These are phyloP conservation scores for Polyodon spathula DNA, from an alignment of 2,113 vertebrate genomes.

Conservation along the genomic window DNA sequence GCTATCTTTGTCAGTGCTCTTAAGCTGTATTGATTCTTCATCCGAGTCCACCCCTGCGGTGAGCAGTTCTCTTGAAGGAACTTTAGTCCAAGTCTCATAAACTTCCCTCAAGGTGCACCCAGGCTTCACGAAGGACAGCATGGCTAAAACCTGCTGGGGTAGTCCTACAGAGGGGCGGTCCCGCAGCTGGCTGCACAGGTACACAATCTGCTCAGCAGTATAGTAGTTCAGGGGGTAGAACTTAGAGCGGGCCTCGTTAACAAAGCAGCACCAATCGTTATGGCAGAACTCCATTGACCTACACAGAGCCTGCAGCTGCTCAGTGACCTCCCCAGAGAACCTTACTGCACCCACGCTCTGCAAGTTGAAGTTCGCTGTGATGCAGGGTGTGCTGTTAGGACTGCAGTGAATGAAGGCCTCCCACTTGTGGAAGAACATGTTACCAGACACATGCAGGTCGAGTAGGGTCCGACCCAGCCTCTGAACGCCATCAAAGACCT, in stretches of 20 bases:
- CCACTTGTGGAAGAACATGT: constrained; percentile 56
- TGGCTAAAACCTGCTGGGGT: constrained; percentile 41
- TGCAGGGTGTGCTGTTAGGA: constrained; percentile 26
- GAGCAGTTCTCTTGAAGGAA: not conserved
- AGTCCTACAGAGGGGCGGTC: constrained; percentile 23
- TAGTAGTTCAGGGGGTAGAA: constrained; percentile 52
- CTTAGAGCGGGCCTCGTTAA: constrained; percentile 40
- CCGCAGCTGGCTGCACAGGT: constrained; percentile 49
- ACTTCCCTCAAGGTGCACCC: constrained; percentile 39
- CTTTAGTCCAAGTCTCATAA: constrained; percentile 26
- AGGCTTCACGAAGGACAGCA: constrained; percentile 50
- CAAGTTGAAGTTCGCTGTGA: constrained; percentile 36
- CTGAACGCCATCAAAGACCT: constrained; percentile 59
- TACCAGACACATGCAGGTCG: constrained; percentile 52
- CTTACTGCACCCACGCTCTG: constrained; percentile 22
- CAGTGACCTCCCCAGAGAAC: constrained; percentile 32
- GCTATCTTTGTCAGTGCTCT: too few relatives aligned
- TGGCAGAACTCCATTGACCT: constrained; percentile 52
- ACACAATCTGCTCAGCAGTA: constrained; percentile 57
- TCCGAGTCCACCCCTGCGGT: too few relatives aligned
- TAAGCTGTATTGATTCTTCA: too few relatives aligned
- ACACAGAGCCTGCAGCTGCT: constrained; percentile 39
- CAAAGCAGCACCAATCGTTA: constrained; percentile 44
- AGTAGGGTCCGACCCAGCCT: constrained; percentile 44
- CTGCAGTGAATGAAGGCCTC: constrained; percentile 41